phyloP scores from a whole-genome alignment of 1,140 invertebrate genomes.

The Apis dorsata region DNA sequence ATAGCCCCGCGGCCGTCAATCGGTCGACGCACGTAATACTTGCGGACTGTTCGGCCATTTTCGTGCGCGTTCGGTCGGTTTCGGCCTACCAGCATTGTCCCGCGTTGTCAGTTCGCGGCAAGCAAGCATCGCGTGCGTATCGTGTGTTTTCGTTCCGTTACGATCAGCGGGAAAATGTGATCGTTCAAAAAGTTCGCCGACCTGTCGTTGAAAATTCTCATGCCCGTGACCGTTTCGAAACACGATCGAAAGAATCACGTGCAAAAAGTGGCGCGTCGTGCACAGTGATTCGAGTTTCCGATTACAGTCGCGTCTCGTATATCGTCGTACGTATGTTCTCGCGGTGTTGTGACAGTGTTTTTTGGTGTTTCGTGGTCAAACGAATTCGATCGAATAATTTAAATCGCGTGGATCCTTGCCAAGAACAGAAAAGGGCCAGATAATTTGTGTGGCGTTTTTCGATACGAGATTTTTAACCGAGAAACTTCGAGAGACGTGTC shows the following conservation, averaged over 20 bases:
- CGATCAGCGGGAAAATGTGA: constrained; percentile 61
- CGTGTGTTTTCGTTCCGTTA: constrained; percentile 31
- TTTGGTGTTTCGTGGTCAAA: neutral
- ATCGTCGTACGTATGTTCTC: constrained; percentile 6
- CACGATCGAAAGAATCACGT: neutral
- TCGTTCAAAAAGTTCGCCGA: constrained; percentile 33
- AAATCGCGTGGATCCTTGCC: neutral
- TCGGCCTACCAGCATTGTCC: constrained; percentile 68
- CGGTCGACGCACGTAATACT: constrained; percentile 60
- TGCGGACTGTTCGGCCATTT: constrained; percentile 65
- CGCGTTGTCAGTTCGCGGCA: constrained; percentile 74
- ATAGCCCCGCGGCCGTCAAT: constrained; percentile 60
- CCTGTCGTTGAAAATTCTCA: neutral
- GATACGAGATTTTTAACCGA: constrained; percentile 32
- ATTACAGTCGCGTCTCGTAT: neutral
- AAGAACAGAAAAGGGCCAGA: neutral
- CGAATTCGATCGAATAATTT: neutral
- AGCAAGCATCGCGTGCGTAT: constrained; percentile 67
- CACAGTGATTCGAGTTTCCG: neutral
- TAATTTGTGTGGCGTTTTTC: neutral
- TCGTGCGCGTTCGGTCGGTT: constrained; percentile 65
- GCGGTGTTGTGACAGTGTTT: constrained; percentile 15
- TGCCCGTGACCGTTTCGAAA: neutral
- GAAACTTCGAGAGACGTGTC: constrained; percentile 43
- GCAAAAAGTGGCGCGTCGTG: neutral